A percentile compares a stretch with the other conserved stretches of the same genome.
Evolutionary conservation across 2,113 vertebrate genomes (phyloP).

Genomic region (Rhynchomys soricoides): DNA sequence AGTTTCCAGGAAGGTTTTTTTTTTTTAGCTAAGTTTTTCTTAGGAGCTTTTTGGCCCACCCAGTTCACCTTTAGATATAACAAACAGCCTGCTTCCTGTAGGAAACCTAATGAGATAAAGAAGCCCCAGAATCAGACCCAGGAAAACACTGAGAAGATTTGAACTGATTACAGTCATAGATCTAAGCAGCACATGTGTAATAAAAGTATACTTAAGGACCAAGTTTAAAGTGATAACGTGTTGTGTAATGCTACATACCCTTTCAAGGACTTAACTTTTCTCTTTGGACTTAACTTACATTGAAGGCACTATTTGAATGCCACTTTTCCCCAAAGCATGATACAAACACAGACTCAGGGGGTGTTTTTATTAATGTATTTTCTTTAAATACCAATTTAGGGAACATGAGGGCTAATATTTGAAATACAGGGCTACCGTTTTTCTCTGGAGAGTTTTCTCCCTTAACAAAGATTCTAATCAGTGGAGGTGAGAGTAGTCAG

Average conservation of each 20-base stretch:
- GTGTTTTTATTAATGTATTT: background rate
- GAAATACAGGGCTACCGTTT: background rate
- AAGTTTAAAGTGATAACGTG: background rate
- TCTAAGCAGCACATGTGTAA: background rate
- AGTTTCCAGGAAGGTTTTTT: background rate
- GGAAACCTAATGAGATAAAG: background rate
- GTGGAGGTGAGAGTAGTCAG: accelerated
- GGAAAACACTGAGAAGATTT: background rate
- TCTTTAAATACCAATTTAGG: background rate
- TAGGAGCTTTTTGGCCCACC: background rate
- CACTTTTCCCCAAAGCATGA: background rate
- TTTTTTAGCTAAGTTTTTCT: background rate
- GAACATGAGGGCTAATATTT: background rate
- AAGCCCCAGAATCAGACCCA: background rate
- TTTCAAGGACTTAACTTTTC: background rate
- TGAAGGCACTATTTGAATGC: background rate
- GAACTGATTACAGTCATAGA: background rate
- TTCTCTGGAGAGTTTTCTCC: background rate
- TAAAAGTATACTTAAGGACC: background rate
- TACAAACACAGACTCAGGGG: background rate
- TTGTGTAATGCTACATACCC: background rate
- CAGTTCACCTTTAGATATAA: background rate
- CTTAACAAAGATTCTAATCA: background rate
- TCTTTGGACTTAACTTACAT: background rate
- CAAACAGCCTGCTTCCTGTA: background rate